phyloP scores from a whole-genome alignment of 2,113 vertebrate species.

The Pluvianellus socialis region DNA sequence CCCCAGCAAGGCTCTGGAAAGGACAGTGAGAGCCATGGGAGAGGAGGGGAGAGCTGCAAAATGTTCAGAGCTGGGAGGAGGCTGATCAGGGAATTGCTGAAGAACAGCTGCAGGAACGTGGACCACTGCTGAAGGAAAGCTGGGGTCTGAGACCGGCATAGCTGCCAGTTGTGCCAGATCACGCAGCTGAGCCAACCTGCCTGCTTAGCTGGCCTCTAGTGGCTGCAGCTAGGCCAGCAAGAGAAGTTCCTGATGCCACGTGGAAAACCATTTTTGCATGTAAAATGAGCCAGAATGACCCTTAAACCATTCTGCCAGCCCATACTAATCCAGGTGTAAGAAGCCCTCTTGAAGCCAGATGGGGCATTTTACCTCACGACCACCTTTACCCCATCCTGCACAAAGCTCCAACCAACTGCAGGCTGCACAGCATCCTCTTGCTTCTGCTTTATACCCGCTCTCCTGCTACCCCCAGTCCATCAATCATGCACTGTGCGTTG shows the following conservation, averaged over 20 bases:
- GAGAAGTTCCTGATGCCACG: not conserved
- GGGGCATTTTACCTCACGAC: not conserved
- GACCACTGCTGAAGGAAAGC: not conserved
- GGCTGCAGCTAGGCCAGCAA: not conserved
- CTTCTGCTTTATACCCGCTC: not conserved
- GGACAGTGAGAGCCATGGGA: not conserved
- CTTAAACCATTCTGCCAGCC: not conserved
- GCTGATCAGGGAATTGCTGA: not conserved
- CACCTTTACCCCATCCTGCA: not conserved
- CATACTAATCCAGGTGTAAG: not conserved
- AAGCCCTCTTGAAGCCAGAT: not conserved
- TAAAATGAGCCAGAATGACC: not conserved
- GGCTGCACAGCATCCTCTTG: not conserved
- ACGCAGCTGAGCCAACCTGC: not conserved
- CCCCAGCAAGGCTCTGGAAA: not conserved
- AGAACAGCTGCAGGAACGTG: not conserved
- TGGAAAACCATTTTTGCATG: not conserved
- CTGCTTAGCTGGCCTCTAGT: not conserved
- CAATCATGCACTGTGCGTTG: not conserved
- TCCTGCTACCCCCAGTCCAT: not conserved
- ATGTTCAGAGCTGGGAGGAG: not conserved
- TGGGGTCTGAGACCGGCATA: not conserved
- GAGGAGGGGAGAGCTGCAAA: not conserved
- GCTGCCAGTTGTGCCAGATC: not conserved
- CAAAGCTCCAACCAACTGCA: not conserved